Base-by-base conservation (phyloP, 2,888 invertebrate genomes). In the Papilio protenor region DNA sequence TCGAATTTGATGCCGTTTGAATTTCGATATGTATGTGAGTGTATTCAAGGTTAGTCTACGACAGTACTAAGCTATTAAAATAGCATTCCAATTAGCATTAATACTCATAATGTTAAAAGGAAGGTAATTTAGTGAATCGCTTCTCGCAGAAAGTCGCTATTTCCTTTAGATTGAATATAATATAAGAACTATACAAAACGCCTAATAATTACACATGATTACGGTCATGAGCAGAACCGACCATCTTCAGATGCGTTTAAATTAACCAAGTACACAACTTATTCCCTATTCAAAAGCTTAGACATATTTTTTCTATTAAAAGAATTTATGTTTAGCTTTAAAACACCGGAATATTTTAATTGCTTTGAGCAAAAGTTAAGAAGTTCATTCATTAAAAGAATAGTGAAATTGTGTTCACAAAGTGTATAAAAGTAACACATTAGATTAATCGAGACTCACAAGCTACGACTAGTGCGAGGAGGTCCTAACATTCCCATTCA, bases 401-500 rank as follows among this genome's bases (percentile, higher is more conserved):
- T n/a, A 70, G 27, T 14, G 47, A 47, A 21, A 1, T 47, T 52
- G 59, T 23, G 45, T 45, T 45, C 11, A 8, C 23, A 69, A 18
- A 3, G 40, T 47, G 66, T 40, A 40, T 57, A 71, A 49, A 61
- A 14, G 61, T 55, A 52, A 73, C 64, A 61, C 64, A 59, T 64
- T 72, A 73, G 47, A 49, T 45, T 74, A 73, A 77, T 74, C 73
- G 47, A 18, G 69, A 40, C 77, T 23, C 27, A 69, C 80, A 78
- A 78, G 76, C 75, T 79, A 75, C 77, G 79, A 77, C 74, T 92
- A 90, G 91, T 92, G 91, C 92, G 92, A 92, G 88, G 85, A 86
- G 83, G 80, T 84, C 86, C 85, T 87, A 89, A 90, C 87, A 87
- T 88, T 90, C 88, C 91, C 94, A 94, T 94, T 94, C 94, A 94